These are phyloP conservation scores for Pseudochirops corinnae DNA, from an alignment of 2,797 vertebrate genomes.

Conservation along the genomic window DNA sequence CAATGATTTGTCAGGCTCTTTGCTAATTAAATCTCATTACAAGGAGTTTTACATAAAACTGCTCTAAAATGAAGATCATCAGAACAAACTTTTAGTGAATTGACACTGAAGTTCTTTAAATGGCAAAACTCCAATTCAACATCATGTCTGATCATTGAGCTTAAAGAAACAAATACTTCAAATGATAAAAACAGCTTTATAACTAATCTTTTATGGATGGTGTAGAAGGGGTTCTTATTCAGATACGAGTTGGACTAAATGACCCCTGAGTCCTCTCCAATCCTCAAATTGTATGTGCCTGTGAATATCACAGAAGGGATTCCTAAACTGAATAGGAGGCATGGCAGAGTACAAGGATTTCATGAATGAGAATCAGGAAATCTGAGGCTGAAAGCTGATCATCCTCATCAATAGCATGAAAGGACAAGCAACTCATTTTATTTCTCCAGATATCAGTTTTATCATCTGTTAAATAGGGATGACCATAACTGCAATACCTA, in stretches of 20 bases:
- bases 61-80: not conserved
- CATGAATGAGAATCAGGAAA: not conserved
- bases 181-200: not conserved
- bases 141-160: accelerated
- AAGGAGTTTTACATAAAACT: not conserved
- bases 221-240: not conserved
- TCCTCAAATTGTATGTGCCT: not conserved
- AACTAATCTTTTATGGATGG: not conserved
- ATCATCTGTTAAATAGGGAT: not conserved
- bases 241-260: not conserved
- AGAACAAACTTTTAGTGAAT: not conserved
- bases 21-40: conserved; percentile 2
- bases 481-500: not conserved
- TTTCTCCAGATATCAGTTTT: not conserved
- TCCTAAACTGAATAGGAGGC: not conserved
- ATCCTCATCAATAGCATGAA: not conserved
- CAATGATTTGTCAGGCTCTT: not conserved
- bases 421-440: not conserved
- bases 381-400: not conserved
- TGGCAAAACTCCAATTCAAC: not conserved
- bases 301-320: not conserved
- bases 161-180: not conserved
- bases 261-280: not conserved
- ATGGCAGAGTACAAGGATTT: not conserved
- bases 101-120: not conserved